These are phyloP conservation scores for Chelonia mydas DNA, from an alignment of 2,797 vertebrate genomes.

Conservation along the genomic window DNA sequence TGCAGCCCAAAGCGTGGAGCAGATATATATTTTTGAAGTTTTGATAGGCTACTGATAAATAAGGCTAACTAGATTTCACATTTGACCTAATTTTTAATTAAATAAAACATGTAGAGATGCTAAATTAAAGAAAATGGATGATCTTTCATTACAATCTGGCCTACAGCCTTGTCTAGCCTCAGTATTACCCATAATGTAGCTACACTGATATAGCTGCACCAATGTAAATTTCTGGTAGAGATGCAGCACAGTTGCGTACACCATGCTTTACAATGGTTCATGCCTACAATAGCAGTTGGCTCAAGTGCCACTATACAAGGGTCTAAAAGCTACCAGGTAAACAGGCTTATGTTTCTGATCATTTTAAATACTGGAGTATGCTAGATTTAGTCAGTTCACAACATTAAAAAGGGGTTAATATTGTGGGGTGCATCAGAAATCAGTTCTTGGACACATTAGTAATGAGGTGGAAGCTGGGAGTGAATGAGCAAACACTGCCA, in stretches of 20 bases:
- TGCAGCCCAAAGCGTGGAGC: slow-evolving; percentile 16
- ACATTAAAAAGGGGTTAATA: background rate
- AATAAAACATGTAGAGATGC: slow-evolving; percentile 24
- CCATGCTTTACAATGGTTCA: background rate
- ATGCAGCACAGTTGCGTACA: background rate
- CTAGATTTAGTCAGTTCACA: background rate
- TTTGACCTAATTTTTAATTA: slow-evolving; percentile 20
- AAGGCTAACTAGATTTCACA: slow-evolving; percentile 22
- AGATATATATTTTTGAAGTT: background rate
- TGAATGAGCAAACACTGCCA: background rate
- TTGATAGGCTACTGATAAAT: slow-evolving; percentile 4
- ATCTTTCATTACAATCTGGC: background rate
- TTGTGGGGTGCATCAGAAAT: background rate
- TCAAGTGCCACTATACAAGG: background rate
- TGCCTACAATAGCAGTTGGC: background rate
- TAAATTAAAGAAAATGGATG: slow-evolving; percentile 52
- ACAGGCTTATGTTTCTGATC: background rate
- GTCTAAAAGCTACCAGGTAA: background rate
- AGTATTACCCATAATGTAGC: background rate
- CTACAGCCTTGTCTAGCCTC: background rate
- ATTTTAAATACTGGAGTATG: background rate
- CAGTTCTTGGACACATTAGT: background rate
- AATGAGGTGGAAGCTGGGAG: fast-evolving
- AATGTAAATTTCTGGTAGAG: background rate
- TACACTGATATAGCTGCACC: background rate